Conservation (phyloP, 2,113 vertebrate genomes). For the sheep (Ovis aries) region DNA sequence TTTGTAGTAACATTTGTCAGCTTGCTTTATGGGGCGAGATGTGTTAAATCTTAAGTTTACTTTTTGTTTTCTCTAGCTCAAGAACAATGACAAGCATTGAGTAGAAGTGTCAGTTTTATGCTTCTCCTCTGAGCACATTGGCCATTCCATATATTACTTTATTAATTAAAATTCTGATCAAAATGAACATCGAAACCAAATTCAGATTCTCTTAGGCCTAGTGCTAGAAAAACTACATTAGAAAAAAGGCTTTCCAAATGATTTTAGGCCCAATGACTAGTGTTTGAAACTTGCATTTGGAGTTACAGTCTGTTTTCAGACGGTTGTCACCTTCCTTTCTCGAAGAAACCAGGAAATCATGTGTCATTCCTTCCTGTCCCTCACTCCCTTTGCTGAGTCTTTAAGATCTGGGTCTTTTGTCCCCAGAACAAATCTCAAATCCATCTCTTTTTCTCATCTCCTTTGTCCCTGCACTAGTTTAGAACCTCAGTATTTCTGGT, state of each 20-base stretch:
- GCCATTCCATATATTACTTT: not conserved
- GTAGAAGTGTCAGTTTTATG: not conserved
- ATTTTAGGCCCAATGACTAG: not conserved
- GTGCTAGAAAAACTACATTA: not conserved
- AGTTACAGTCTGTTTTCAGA: not conserved
- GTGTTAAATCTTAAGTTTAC: not conserved
- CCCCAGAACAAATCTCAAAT: not conserved
- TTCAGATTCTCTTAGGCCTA: not conserved
- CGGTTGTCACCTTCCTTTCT: not conserved
- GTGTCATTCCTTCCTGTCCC: not conserved
- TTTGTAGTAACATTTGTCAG: not conserved
- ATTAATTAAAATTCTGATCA: not conserved
- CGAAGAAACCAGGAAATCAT: not conserved
- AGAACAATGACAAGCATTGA: not conserved
- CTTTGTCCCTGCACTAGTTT: not conserved
- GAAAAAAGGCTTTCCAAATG: not conserved
- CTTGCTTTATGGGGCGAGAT: not conserved
- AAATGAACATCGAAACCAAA: not conserved
- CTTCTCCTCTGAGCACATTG: not conserved
- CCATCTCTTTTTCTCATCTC: not conserved
- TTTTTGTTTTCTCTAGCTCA: not conserved
- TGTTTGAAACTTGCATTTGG: not conserved
- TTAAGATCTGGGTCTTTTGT: not conserved
- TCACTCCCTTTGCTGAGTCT: not conserved
- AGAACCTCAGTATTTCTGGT: not conserved